These are phyloP conservation scores for Heterodera carotae DNA, from an alignment of 1,140 invertebrate species.

Conservation along the genomic window DNA sequence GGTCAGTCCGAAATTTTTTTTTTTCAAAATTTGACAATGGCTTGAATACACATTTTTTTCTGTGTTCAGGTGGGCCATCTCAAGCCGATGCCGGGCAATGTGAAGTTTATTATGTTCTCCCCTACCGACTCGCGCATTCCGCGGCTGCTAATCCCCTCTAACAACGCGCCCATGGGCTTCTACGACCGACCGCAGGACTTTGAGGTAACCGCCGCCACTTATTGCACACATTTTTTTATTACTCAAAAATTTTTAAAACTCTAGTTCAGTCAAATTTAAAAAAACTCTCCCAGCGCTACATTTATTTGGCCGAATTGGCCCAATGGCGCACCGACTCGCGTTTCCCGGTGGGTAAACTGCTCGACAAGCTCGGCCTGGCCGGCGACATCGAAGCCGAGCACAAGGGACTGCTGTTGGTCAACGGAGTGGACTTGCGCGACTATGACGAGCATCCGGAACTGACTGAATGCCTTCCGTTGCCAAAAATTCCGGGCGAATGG, in stretches of 20 bases:
- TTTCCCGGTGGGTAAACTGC: slow-evolving; percentile 69
- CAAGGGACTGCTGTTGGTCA: slow-evolving; percentile 77
- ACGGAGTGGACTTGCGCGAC: slow-evolving; percentile 75
- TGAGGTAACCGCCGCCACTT: background rate
- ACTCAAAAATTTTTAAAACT: no score
- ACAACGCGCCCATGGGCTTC: slow-evolving; percentile 60
- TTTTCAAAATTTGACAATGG: no score
- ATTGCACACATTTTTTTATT: no score
- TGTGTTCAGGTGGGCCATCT: slow-evolving; percentile 71
- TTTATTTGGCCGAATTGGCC: slow-evolving; percentile 43
- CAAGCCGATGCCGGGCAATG: slow-evolving; percentile 71
- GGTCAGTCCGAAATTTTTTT: no score
- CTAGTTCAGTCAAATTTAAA: background rate
- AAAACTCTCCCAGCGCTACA: background rate
- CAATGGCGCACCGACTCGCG: slow-evolving; percentile 50
- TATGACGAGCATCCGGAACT: slow-evolving; percentile 69
- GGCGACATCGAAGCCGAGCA: slow-evolving; percentile 78
- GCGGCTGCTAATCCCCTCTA: slow-evolving; percentile 73
- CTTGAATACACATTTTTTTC: background rate
- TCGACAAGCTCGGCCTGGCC: slow-evolving; percentile 74
- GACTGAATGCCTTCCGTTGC: slow-evolving; percentile 70
- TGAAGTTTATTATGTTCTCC: slow-evolving; percentile 71
- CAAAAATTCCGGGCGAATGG: slow-evolving; percentile 67
- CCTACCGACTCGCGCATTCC: slow-evolving; percentile 78
- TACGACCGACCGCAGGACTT: slow-evolving; percentile 50